Conservation (phyloP, 1,140 invertebrate species). For the Paralvinella palmiformis region DNA sequence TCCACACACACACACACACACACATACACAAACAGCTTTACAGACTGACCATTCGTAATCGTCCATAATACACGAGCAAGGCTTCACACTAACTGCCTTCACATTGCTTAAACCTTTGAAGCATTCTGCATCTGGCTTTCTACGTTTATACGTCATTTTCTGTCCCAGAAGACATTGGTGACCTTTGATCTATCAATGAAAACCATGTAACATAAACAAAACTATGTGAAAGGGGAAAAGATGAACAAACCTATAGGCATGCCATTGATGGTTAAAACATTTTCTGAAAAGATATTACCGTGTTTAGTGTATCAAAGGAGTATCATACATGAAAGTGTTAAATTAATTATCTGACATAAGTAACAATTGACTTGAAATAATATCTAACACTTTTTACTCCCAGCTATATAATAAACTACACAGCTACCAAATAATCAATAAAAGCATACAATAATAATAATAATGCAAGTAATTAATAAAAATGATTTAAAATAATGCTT, state of each 20-base stretch:
- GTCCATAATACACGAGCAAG: conserved; percentile 67
- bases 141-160: conserved; percentile 67
- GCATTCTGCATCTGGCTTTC: conserved; percentile 66
- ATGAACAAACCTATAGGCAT: not conserved
- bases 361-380: too few species aligned
- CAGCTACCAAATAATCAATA: too few species aligned
- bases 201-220: not conserved
- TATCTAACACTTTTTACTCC: too few species aligned
- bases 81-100: conserved; percentile 60
- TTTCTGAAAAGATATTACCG: not conserved
- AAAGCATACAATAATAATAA: too few species aligned
- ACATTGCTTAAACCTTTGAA: conserved; percentile 71
- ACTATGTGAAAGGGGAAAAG: not conserved
- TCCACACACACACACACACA: not conserved
- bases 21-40: too few species aligned
- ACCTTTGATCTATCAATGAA: not conserved
- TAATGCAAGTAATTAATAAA: too few species aligned
- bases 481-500: too few species aligned
- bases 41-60: conserved; percentile 72
- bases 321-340: not conserved
- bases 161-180: conserved; percentile 66
- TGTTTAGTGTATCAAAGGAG: not conserved
- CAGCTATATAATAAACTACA: too few species aligned
- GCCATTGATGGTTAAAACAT: conserved; percentile 9
- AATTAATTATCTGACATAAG: not conserved